Evolutionary conservation across 2,888 invertebrate species (phyloP), one percentile per base, ranked within the genome.

Genomic region (Homarus gammarus): DNA sequence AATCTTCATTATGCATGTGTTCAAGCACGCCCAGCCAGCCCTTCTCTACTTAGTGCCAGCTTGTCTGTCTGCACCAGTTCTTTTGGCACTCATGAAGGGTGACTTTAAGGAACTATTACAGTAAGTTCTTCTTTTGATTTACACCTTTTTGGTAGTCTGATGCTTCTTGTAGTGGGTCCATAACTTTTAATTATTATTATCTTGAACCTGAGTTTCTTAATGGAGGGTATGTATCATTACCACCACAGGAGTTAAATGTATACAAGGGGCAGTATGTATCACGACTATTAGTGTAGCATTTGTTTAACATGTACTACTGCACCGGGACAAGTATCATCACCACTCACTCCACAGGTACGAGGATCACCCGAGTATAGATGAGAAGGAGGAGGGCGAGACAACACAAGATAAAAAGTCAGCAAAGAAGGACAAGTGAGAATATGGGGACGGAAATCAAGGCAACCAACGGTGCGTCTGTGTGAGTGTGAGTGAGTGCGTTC

Each of bases 21-120:
- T 98, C 95, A 98, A 98, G 94, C 99, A 99, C 95, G 99, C 99
- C 38, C 98, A 99, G 95, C 99, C 99, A 0, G 99, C 99, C 84
- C 95, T 99, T 89, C 95, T 99, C 93, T 99, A 99, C 94, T 95
- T 99, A 92, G 99, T 99, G 91, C 99, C 99, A 8, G 97, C 98
- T 22, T 99, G 99, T 94, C 95, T 99, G 92, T 97, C 96, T 92
- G 97, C 98, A 64, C 99, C 99, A 27, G 94, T 99, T 44, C 93
- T 96, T n/a, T 94, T 99, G 22, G 99, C 99, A 15, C 94, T 98
- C 64, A 94, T 98, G 56, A 96, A 97, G 93, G 99, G 99, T 38
- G 99, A 99, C 93, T 94, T 99, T 87, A 97, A 96, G 93, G 96
- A 96, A 6, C 95, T 99, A 93, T 98, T 99, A 95, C 96, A 96